A percentile compares a stretch with the other conserved stretches of the same genome.
These are phyloP conservation scores for Pantherophis alleghaniensis DNA, from an alignment of 2,797 vertebrate genomes.

Conservation along the genomic window DNA sequence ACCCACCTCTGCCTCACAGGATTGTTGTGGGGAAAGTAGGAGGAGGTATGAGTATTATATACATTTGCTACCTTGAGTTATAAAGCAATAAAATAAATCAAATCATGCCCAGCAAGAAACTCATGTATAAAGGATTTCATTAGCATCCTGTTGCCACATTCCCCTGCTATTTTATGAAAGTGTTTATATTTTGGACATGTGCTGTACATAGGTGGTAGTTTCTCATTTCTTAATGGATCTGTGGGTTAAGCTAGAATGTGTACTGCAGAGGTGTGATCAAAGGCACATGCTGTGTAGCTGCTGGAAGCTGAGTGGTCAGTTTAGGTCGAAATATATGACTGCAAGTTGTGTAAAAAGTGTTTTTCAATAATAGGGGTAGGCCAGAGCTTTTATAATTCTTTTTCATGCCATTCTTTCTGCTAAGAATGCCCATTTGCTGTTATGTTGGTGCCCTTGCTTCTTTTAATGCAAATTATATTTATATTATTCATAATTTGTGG, in stretches of 20 bases:
- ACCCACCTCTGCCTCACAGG: background rate
- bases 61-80: background rate
- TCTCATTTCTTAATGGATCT: background rate
- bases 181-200: background rate
- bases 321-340: background rate
- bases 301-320: constrained; percentile 9
- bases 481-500: background rate
- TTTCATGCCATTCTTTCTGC: background rate
- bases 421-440: background rate
- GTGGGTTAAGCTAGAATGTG: background rate
- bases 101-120: background rate
- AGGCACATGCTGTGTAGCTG: background rate
- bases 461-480: background rate
- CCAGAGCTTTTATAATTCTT: background rate
- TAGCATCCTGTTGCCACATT: background rate
- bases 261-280: background rate
- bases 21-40: background rate
- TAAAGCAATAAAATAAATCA: background rate
- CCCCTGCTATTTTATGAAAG: background rate
- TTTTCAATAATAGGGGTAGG: background rate
- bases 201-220: background rate
- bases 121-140: background rate
- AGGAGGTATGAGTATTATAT: background rate
- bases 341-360: background rate
- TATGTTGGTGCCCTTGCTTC: background rate